Conservation (phyloP, 2,797 vertebrate genomes). For the Macropus fuliginosus region DNA sequence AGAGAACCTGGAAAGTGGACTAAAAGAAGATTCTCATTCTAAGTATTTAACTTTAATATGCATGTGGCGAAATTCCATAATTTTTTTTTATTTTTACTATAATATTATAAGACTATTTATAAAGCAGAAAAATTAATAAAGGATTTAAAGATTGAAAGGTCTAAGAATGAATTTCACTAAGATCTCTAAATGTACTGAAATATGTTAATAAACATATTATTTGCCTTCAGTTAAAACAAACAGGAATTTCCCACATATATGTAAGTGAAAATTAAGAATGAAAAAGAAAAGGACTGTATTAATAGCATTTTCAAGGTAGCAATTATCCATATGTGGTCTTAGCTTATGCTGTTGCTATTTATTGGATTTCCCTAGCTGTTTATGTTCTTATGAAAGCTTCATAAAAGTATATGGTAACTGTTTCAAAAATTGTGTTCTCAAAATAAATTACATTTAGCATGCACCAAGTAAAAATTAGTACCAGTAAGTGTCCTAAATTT, state of each 20-base stretch:
- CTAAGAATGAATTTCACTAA: conserved; percentile 39
- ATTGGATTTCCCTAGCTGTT: conserved; percentile 41
- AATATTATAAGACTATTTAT: background rate
- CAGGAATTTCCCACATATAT: conserved; percentile 6
- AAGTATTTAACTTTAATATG: background rate
- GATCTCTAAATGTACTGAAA: conserved; percentile 49
- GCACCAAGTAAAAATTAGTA: background rate
- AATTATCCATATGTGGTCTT: conserved; percentile 40
- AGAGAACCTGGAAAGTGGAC: background rate
- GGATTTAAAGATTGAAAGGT: conserved; percentile 55
- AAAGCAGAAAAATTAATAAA: conserved; percentile 44
- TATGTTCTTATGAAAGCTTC: conserved; percentile 20
- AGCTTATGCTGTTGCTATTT: conserved; percentile 6
- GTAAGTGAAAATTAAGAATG: background rate
- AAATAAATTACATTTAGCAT: conserved; percentile 17
- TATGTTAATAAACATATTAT: conserved; percentile 15
- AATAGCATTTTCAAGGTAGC: conserved; percentile 29
- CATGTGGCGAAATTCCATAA: background rate
- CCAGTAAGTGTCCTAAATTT: conserved; percentile 7
- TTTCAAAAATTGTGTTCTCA: conserved; percentile 16
- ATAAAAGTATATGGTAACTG: background rate
- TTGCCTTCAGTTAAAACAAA: conserved; percentile 20
- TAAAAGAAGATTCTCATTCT: background rate
- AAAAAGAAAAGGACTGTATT: conserved; percentile 42
- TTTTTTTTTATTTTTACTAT: conserved; percentile 13